Percentiles rank a stretch among this genome's conserved stretches.
These are phyloP conservation scores for Salpingus planirostris DNA, from an alignment of 2,888 invertebrate genomes.

Conservation along the genomic window DNA sequence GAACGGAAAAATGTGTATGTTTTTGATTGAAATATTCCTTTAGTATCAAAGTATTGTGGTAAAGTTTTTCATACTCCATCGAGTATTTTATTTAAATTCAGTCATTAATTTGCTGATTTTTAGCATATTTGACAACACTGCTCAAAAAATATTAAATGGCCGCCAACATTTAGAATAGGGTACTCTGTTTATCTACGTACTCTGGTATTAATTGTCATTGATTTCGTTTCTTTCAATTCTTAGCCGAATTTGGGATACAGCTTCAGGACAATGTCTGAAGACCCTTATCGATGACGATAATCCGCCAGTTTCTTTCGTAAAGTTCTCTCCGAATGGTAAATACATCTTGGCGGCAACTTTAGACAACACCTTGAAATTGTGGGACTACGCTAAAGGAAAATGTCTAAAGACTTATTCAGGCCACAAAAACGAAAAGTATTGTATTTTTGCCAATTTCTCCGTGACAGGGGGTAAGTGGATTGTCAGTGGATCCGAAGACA, in stretches of 20 bases:
- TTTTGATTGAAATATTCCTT: too few species aligned
- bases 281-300: constrained; percentile 99
- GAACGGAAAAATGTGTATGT: too few species aligned
- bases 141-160: too few species aligned
- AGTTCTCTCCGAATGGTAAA: constrained; percentile 99
- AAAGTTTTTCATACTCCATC: too few species aligned
- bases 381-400: constrained; percentile 99
- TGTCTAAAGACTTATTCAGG: constrained; percentile 97
- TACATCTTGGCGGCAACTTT: constrained; percentile 97
- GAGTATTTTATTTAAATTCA: too few species aligned
- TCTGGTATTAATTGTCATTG: too few species aligned
- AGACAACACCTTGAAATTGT: constrained; percentile 95
- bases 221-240: too few species aligned
- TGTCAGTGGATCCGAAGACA: constrained; percentile 99
- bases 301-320: constrained; percentile 98
- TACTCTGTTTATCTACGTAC: too few species aligned
- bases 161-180: too few species aligned
- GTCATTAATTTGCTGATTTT: too few species aligned
- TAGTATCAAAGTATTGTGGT: too few species aligned
- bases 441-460: constrained; percentile 99
- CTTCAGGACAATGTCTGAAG: constrained; percentile 97
- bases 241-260: constrained; percentile 99
- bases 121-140: too few species aligned
- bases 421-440: constrained; percentile 98
- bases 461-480: constrained; percentile 99